These are phyloP conservation scores for Drosophila borealis DNA, from an alignment of 2,888 invertebrate genomes.

Conservation along the genomic window DNA sequence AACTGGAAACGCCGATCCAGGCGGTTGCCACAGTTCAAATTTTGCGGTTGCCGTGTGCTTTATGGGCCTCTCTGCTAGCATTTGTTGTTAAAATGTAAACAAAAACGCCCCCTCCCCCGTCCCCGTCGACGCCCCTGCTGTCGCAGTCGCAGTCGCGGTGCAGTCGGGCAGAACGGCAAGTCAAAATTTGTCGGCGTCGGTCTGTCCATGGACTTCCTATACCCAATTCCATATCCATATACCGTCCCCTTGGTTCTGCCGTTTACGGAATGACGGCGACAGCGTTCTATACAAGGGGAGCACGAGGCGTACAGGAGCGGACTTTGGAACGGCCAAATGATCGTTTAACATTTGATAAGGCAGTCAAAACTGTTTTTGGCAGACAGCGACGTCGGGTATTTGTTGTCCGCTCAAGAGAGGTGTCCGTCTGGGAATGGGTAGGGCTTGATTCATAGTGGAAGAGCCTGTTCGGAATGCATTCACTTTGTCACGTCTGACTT, in stretches of 20 bases:
- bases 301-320: slow-evolving; percentile 45
- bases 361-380: too few species aligned
- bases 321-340: background rate
- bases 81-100: slow-evolving; percentile 57
- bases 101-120: slow-evolving; percentile 18
- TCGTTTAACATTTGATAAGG: background rate
- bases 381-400: too few species aligned
- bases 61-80: slow-evolving; percentile 45
- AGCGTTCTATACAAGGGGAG: slow-evolving; percentile 35
- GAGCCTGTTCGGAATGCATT: too few species aligned
- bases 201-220: slow-evolving; percentile 49
- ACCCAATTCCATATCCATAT: slow-evolving; percentile 24
- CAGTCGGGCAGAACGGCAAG: slow-evolving; percentile 71
- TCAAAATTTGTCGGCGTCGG: slow-evolving; percentile 67
- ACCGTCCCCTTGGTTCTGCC: slow-evolving; percentile 13
- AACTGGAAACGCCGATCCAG: slow-evolving; percentile 11
- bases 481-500: too few species aligned
- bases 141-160: slow-evolving; percentile 22
- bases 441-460: too few species aligned
- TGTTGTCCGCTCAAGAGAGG: too few species aligned
- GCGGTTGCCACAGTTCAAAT: slow-evolving; percentile 20
- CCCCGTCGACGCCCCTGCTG: background rate
- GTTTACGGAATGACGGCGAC: slow-evolving; percentile 44
- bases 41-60: slow-evolving; percentile 65
- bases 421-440: too few species aligned